Conservation (phyloP, 1,140 invertebrate species). For the Drosophila parabipectinata region DNA sequence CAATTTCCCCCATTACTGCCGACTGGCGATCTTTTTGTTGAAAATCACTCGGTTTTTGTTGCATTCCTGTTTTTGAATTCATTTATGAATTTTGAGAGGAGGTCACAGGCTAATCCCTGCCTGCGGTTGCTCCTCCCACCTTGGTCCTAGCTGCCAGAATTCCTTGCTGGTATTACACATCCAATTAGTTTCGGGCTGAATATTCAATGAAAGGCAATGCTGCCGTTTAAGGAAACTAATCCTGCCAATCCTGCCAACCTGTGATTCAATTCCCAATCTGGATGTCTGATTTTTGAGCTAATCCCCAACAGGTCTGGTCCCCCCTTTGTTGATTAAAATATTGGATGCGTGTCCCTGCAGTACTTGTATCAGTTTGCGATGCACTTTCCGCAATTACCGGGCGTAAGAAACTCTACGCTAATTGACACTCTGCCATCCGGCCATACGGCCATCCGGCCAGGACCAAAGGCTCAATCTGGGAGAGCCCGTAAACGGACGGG, state of each 20-base stretch:
- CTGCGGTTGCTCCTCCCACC: background rate
- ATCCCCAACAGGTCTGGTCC: too few species aligned
- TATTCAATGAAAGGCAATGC: too few species aligned
- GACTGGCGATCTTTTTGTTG: conserved; percentile 13
- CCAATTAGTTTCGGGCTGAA: too few species aligned
- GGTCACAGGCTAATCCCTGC: conserved; percentile 11
- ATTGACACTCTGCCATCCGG: conserved; percentile 55
- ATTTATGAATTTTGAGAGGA: conserved; percentile 27
- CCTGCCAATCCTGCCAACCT: too few species aligned
- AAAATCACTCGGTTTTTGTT: conserved; percentile 5
- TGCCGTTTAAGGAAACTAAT: too few species aligned
- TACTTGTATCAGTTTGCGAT: background rate
- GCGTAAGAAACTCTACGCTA: conserved; percentile 35
- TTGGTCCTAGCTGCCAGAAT: too few species aligned
- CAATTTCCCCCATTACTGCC: conserved; percentile 21
- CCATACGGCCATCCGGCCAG: conserved; percentile 13
- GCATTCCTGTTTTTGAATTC: conserved; percentile 3
- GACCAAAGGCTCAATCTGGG: conserved; percentile 16
- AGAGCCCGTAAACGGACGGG: conserved; percentile 5
- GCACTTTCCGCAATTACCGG: conserved; percentile 8
- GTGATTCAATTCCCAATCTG: too few species aligned
- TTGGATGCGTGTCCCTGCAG: background rate
- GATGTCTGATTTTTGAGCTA: too few species aligned
- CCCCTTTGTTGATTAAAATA: background rate
- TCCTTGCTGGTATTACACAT: too few species aligned